phyloP scores from a whole-genome alignment of 2,888 invertebrate species.

The Heliconius ismenius region DNA sequence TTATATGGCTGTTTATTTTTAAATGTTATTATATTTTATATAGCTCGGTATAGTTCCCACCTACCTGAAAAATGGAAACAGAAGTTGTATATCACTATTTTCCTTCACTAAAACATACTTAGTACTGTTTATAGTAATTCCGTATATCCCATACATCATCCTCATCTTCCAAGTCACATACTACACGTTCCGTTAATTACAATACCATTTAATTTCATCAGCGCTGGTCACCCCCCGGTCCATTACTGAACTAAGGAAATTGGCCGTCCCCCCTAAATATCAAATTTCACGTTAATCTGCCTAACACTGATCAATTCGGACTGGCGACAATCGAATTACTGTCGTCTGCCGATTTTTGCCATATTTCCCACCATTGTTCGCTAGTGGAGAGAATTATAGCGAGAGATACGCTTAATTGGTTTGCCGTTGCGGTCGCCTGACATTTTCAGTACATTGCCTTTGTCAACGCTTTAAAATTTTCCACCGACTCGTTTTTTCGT shows the following conservation, averaged over 20 bases:
- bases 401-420: constrained; percentile 79
- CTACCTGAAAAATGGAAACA: too few relatives aligned
- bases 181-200: constrained; percentile 41
- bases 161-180: constrained; percentile 35
- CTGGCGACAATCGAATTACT: constrained; percentile 77
- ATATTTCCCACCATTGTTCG: constrained; percentile 65
- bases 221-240: constrained; percentile 63
- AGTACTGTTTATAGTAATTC: not conserved
- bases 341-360: constrained; percentile 79
- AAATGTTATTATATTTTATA: not conserved
- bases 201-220: constrained; percentile 63
- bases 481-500: constrained; percentile 58
- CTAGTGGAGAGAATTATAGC: constrained; percentile 65
- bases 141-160: constrained; percentile 6
- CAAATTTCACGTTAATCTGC: constrained; percentile 78
- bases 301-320: constrained; percentile 76
- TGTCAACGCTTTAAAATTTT: constrained; percentile 76
- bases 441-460: constrained; percentile 78
- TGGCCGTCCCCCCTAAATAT: constrained; percentile 75
- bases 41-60: not conserved
- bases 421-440: constrained; percentile 76
- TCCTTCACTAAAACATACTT: not conserved
- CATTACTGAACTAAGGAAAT: constrained; percentile 73
- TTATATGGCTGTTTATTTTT: not conserved
- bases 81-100: not conserved